Evolutionary conservation across 2,888 invertebrate species (phyloP), one percentile per base, ranked within the genome.

Genomic region (Gymnocheta viridis): DNA sequence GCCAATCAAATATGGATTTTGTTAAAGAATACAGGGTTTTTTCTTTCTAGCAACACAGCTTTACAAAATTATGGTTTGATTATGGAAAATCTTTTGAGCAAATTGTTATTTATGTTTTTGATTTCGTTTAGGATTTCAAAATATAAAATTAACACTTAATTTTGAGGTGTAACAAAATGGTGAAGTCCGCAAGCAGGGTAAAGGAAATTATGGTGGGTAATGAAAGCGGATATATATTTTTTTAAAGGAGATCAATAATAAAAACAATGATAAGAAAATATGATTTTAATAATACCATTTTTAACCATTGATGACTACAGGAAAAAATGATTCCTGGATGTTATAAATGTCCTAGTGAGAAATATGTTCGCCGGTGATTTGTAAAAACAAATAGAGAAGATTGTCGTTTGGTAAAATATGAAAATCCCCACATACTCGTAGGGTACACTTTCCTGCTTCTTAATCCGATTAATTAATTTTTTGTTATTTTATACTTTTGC

Each of bases 141-240:
- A 79, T 38, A 24, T 72, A 47, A 79, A 72, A 72, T 79, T 79
- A 79, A 72, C 79, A 79, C 79, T 72, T 66, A 44, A 72, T 79
- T 79, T 38, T 64, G 9, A 27, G 17, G 35, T 9, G 14, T 49
- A 49, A 49, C 56, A 58, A 27, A 44, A 32, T 22, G 27, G 4
- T 22, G n/a, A 2, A 22, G 14, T 35, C 1, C 2, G 17, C 12
- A n/a, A 17, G n/a, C 3, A 17, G 22, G 12, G 4, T 6, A 38
- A n/a, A 22, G 9, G 1, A 7, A 14, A 32, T 22, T 19, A 7
- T 32, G 14, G 4, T 7, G n/a, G 24, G 35, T 4, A 27, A 38
- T 12, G 24, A 14, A 1, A 27, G 10, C 0, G 1, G 9, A 62
- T 24, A 51, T 24, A 12, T 14, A 22, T 51, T 51, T 51, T 51